A percentile compares a stretch with the other conserved stretches of the same genome.
Evolutionary conservation across 2,888 invertebrate species (phyloP).

Genomic region (Leptogaster cylindrica): DNA sequence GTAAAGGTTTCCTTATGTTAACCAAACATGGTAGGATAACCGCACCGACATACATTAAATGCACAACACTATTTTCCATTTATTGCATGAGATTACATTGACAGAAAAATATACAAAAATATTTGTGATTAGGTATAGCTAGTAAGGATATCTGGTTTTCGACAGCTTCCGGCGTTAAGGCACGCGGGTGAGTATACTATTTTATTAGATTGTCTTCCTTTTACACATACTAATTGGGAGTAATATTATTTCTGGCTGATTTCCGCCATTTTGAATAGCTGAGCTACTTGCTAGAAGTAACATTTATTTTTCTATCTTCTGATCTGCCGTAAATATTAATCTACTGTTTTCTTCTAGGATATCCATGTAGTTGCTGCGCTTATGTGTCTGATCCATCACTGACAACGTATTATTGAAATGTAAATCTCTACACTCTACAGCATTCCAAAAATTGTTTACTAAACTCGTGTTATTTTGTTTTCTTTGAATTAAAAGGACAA

Average conservation of each 20-base stretch:
- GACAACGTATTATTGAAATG: neutral
- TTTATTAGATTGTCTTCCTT: no score
- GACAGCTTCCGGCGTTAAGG: neutral
- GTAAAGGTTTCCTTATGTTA: neutral
- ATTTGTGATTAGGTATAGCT: constrained; percentile 32
- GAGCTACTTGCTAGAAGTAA: no score
- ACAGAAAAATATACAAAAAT: constrained; percentile 1
- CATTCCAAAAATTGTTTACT: neutral
- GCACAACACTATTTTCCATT: neutral
- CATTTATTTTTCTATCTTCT: neutral
- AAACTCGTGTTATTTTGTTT: neutral
- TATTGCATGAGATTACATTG: neutral
- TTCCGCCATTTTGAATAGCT: no score
- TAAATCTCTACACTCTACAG: neutral
- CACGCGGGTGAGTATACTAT: no score
- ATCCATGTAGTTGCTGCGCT: constrained; percentile 57
- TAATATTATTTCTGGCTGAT: no score
- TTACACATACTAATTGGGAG: no score
- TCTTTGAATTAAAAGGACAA: no score
- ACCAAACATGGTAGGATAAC: constrained; percentile 3
- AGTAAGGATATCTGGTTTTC: constrained; percentile 21
- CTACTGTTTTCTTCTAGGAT: constrained; percentile 40
- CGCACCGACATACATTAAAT: neutral
- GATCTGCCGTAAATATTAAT: neutral
- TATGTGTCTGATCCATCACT: constrained; percentile 56